Evolutionary conservation across 1,140 invertebrate species (phyloP), one percentile per base, ranked within the genome.

Genomic region (Leptinotarsa lineolata): DNA sequence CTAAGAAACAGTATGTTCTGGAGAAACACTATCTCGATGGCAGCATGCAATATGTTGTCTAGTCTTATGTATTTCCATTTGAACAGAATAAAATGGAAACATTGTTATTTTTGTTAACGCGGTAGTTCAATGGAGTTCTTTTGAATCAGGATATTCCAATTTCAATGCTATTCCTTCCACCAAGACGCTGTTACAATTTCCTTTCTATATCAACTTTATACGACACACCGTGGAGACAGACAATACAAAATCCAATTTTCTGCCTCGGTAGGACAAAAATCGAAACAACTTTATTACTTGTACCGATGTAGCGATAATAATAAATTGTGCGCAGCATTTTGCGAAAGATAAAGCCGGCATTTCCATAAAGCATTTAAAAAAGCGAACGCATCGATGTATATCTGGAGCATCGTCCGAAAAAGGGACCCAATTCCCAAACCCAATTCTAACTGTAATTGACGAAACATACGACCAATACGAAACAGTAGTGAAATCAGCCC

Each of bases 331-430:
- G 0, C 13, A 54, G n/a, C n/a, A 54, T 54, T 54, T n/a, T n/a
- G n/a, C 48, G 13, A 2, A 54, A 54, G 48, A 54, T 54, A 54
- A 54, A 54, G 5, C 48, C 48, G 5, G 48, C 15, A 54, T 54
- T 54, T 54, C 48, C 48, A 54, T 54, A 54, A 54, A 54, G 48
- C 48, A 54, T 54, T 54, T 54, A 54, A 54, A 54, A 54, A n/a
- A 54, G 48, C 48, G 15, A 54, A 54, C 48, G 15, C 48, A 54
- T 54, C 15, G 48, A 54, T 54, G 13, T 54, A 54, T 54, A 54
- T 54, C 48, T 54, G 15, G 5, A 11, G n/a, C 48, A 54, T 15
- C 15, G 48, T 16, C 48, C 48, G 48, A 54, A 54, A 54, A 54
- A n/a, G 15, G 48, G 48, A 16, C n/a, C 48, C 48, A 54, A 54